Conservation (phyloP, 1,140 invertebrate species). For the Ceratoteleas bidentatus region DNA sequence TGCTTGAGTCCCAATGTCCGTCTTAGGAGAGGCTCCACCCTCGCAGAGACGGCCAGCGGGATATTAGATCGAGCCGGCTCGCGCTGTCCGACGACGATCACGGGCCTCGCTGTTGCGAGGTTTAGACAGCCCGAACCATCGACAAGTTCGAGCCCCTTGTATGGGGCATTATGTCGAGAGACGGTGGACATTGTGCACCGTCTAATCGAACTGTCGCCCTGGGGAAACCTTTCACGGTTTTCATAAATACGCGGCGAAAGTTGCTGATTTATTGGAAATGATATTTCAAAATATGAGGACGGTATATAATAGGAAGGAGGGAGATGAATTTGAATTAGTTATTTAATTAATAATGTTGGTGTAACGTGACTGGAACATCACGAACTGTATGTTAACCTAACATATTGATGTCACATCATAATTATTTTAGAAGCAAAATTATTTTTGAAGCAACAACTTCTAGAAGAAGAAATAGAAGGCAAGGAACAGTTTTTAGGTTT, state of each 20-base stretch:
- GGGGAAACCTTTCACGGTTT: conserved; percentile 35
- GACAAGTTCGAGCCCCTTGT: conserved; percentile 55
- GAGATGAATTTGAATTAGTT: too few relatives aligned
- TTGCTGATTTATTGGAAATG: conserved; percentile 31
- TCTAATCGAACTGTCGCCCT: conserved; percentile 47
- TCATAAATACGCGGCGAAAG: conserved; percentile 18
- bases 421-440: too few relatives aligned
- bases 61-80: conserved; percentile 72
- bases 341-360: too few relatives aligned
- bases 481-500: too few relatives aligned
- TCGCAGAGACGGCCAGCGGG: conserved; percentile 31
- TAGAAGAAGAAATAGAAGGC: too few relatives aligned
- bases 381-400: too few relatives aligned
- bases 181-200: conserved; percentile 45
- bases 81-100: conserved; percentile 64
- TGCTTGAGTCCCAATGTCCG: conserved; percentile 59
- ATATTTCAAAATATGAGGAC: conserved; percentile 23
- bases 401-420: too few relatives aligned
- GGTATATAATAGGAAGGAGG: too few relatives aligned
- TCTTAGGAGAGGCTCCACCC: conserved; percentile 44
- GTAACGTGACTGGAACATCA: too few relatives aligned
- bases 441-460: too few relatives aligned
- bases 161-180: conserved; percentile 49
- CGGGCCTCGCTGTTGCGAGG: conserved; percentile 45
- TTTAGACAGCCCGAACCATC: conserved; percentile 45